Conservation (phyloP, 2,888 invertebrate species). For the Phortica okadai region DNA sequence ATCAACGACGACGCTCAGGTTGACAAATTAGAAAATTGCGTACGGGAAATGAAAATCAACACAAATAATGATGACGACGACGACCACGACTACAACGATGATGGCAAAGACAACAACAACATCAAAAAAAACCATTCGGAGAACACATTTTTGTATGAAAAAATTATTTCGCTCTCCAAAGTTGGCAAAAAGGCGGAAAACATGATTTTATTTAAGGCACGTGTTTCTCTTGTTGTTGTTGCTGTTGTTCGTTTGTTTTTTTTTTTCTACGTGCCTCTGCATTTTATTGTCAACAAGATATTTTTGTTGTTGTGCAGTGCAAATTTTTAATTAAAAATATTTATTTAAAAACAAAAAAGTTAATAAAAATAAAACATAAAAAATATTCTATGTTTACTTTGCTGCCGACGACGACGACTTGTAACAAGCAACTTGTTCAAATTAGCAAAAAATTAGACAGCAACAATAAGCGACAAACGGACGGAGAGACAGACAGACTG, state of each 20-base stretch:
- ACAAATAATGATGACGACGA: constrained; percentile 30
- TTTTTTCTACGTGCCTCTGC: neutral
- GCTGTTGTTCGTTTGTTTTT: neutral
- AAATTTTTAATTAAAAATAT: constrained; percentile 66
- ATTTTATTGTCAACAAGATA: constrained; percentile 43
- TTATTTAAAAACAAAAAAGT: constrained; percentile 44
- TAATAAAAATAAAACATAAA: neutral
- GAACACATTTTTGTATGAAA: constrained; percentile 38
- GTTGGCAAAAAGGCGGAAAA: neutral
- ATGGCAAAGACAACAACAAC: neutral
- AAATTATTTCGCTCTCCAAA: neutral
- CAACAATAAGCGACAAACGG: constrained; percentile 9
- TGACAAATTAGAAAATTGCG: constrained; percentile 37
- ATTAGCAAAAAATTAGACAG: constrained; percentile 59
- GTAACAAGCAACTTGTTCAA: constrained; percentile 62
- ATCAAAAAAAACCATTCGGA: neutral
- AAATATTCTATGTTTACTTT: constrained; percentile 28
- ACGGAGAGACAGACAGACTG: neutral
- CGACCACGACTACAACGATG: neutral
- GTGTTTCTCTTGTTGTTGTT: constrained; percentile 11
- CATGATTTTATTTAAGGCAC: constrained; percentile 29
- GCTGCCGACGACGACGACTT: constrained; percentile 44
- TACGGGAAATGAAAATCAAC: constrained; percentile 24
- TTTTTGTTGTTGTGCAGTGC: constrained; percentile 31
- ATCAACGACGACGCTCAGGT: constrained; percentile 17